A percentile compares a stretch with the other conserved stretches of the same genome.
These are phyloP conservation scores for Seriola aureovittata DNA, from an alignment of 2,113 vertebrate species.

Conservation along the genomic window DNA sequence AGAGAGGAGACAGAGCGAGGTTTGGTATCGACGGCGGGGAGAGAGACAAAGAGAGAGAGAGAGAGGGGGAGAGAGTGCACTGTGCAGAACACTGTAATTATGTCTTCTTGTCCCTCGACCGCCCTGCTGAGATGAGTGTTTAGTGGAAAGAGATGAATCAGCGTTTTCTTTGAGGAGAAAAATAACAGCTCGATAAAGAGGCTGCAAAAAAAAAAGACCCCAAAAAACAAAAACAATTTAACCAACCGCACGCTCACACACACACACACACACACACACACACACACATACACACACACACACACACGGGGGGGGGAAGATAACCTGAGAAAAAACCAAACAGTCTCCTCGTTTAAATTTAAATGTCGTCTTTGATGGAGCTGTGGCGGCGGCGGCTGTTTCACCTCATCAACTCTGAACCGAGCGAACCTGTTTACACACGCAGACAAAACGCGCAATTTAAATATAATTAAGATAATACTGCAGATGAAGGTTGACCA, in stretches of 20 bases:
- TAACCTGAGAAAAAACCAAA: slow-evolving; percentile 44
- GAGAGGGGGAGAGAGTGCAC: neutral
- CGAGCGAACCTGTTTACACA: slow-evolving; percentile 22
- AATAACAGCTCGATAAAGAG: slow-evolving; percentile 68
- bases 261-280: slow-evolving; percentile 18
- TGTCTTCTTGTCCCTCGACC: slow-evolving; percentile 61
- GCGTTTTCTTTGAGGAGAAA: slow-evolving; percentile 60
- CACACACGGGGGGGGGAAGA: slow-evolving; percentile 10
- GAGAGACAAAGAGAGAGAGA: slow-evolving; percentile 14
- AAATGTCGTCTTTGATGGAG: slow-evolving; percentile 51
- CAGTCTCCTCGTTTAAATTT: slow-evolving; percentile 44
- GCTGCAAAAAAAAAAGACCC: neutral
- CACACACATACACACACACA: slow-evolving; percentile 20
- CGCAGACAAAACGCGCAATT: slow-evolving; percentile 37
- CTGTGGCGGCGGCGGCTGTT: neutral
- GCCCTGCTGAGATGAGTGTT: slow-evolving; percentile 59
- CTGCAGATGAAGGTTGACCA: neutral
- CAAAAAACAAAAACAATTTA: slow-evolving; percentile 54
- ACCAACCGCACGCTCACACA: slow-evolving; percentile 8
- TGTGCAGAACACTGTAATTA: slow-evolving; percentile 59
- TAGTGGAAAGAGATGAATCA: slow-evolving; percentile 64
- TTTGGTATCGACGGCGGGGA: slow-evolving; percentile 16
- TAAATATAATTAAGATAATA: slow-evolving; percentile 52
- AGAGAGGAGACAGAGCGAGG: slow-evolving; percentile 26
- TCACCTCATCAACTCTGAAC: slow-evolving; percentile 47